Percentiles rank a stretch among this genome's conserved stretches.
These are phyloP conservation scores for Phoeniculus purpureus DNA, from an alignment of 2,797 vertebrate species.

Conservation along the genomic window DNA sequence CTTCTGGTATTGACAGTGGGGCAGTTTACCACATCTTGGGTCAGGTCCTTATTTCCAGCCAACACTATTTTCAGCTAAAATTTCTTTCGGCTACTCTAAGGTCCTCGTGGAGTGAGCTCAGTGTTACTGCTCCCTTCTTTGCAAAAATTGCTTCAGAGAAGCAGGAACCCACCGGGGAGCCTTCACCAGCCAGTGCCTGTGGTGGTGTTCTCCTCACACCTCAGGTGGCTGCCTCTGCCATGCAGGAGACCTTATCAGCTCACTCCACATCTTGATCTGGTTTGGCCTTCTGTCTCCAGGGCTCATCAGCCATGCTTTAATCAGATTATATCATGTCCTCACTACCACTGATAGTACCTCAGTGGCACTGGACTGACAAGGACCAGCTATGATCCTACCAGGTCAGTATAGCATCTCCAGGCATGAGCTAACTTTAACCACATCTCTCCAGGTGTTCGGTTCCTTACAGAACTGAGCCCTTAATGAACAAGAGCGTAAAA, in stretches of 20 bases:
- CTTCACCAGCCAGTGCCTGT: neutral
- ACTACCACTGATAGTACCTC: rapidly evolving
- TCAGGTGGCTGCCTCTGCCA: neutral
- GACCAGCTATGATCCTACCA: neutral
- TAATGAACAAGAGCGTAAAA: neutral
- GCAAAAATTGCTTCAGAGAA: neutral
- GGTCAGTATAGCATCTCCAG: neutral
- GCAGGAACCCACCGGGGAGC: neutral
- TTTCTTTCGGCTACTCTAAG: neutral
- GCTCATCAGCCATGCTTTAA: neutral
- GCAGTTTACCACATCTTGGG: neutral
- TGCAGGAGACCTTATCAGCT: neutral
- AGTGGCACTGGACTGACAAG: neutral
- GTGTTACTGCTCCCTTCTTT: neutral
- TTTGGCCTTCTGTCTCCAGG: neutral
- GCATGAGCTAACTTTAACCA: neutral
- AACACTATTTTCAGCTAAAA: neutral
- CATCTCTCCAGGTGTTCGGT: neutral
- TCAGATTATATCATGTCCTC: neutral
- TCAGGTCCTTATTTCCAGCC: neutral
- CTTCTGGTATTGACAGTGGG: neutral
- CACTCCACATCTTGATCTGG: neutral
- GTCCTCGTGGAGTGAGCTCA: neutral
- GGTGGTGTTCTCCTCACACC: neutral
- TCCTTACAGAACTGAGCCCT: neutral